A percentile compares a stretch with the other conserved stretches of the same genome.
Evolutionary conservation across 2,113 vertebrate genomes (phyloP).

Genomic region (Ictidomys tridecemlineatus): DNA sequence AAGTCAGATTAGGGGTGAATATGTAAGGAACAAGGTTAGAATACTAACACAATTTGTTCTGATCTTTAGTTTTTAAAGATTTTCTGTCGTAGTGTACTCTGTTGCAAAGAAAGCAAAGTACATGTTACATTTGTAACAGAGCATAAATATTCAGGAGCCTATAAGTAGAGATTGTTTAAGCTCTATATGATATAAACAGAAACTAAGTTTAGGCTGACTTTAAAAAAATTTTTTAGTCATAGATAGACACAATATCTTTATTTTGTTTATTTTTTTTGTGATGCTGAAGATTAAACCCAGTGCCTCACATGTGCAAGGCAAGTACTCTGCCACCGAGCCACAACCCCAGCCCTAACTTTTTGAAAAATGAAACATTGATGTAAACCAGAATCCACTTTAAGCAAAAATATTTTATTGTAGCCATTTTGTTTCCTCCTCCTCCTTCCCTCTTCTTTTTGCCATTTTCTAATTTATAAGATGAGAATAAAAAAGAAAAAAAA

Average conservation of each 20-base stretch:
- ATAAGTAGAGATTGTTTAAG: constrained; percentile 68
- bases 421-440: constrained; percentile 44
- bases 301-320: too few species aligned
- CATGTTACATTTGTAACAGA: constrained; percentile 70
- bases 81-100: constrained; percentile 78
- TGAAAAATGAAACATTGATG: constrained; percentile 71
- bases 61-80: constrained; percentile 79
- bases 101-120: constrained; percentile 41
- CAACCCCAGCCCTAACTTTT: not conserved
- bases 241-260: too few species aligned
- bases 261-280: too few species aligned
- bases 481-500: constrained; percentile 73
- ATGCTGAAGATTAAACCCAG: too few species aligned
- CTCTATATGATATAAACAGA: constrained; percentile 48
- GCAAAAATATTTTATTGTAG: constrained; percentile 5
- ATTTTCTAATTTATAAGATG: constrained; percentile 46
- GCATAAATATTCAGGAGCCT: constrained; percentile 67
- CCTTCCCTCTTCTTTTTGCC: not conserved
- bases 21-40: not conserved
- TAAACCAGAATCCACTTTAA: constrained; percentile 21
- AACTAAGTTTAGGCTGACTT: constrained; percentile 5
- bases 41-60: constrained; percentile 21
- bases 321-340: too few species aligned
- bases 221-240: too few species aligned
- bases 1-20: not conserved